phyloP scores from a whole-genome alignment of 2,888 invertebrate genomes.

The Harpalus rufipes region DNA sequence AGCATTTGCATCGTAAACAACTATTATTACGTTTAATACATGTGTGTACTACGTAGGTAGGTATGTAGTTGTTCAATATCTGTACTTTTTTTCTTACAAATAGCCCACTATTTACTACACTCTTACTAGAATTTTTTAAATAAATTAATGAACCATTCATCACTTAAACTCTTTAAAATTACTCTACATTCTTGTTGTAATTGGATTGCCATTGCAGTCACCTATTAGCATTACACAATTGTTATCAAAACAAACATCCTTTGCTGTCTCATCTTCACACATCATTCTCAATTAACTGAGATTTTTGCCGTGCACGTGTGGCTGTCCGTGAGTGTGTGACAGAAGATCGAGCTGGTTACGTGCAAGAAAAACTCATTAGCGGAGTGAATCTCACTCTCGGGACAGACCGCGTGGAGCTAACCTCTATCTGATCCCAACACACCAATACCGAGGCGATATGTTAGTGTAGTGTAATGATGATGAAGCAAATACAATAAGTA shows the following conservation, averaged over 20 bases:
- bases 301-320: slow-evolving; percentile 41
- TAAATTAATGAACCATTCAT: not conserved
- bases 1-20: not conserved
- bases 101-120: not conserved
- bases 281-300: slow-evolving; percentile 23
- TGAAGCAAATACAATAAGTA: not conserved
- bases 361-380: slow-evolving; percentile 63
- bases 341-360: slow-evolving; percentile 56
- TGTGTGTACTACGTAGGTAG: not conserved
- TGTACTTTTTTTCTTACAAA: not conserved
- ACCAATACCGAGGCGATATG: not conserved
- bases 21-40: not conserved
- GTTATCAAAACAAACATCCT: slow-evolving; percentile 38
- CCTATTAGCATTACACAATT: slow-evolving; percentile 28
- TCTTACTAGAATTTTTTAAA: not conserved
- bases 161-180: not conserved
- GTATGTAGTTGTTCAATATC: not conserved
- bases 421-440: slow-evolving; percentile 28
- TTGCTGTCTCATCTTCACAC: slow-evolving; percentile 28
- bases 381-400: slow-evolving; percentile 53
- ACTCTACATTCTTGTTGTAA: slow-evolving; percentile 6
- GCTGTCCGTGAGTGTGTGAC: slow-evolving; percentile 4
- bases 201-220: slow-evolving; percentile 19
- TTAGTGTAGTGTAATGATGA: slow-evolving; percentile 10
- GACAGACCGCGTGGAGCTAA: slow-evolving; percentile 32